phyloP scores from a whole-genome alignment of 2,797 vertebrate species.

The Alfaro cultratus region DNA sequence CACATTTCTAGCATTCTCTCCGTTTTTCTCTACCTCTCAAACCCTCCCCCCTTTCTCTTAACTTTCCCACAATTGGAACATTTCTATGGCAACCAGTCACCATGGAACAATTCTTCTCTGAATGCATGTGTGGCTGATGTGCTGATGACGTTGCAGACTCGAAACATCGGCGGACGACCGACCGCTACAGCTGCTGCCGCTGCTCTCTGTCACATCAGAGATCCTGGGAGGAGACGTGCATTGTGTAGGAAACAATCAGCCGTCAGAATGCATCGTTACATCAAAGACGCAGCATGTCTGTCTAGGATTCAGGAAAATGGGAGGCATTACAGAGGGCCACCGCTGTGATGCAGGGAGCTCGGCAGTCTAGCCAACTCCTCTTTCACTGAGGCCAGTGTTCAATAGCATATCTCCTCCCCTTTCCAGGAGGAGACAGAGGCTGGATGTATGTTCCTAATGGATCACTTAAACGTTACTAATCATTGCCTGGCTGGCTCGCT shows the following conservation, averaged over 20 bases:
- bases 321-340: slow-evolving; percentile 12
- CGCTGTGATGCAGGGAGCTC: slow-evolving; percentile 22
- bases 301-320: not conserved
- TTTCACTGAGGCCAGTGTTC: slow-evolving; percentile 25
- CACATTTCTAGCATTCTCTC: slow-evolving; percentile 26
- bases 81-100: slow-evolving; percentile 94
- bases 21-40: slow-evolving; percentile 4
- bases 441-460: slow-evolving; percentile 49
- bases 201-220: not conserved
- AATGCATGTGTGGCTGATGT: slow-evolving; percentile 76
- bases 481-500: slow-evolving; percentile 44
- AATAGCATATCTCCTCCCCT: slow-evolving; percentile 25
- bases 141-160: slow-evolving; percentile 81
- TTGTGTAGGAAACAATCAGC: not conserved
- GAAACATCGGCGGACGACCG: slow-evolving; percentile 11
- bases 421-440: slow-evolving; percentile 25
- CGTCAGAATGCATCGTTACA: not conserved
- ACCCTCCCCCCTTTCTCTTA: slow-evolving; percentile 17
- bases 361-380: slow-evolving; percentile 15
- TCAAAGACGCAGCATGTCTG: not conserved
- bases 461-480: slow-evolving; percentile 61
- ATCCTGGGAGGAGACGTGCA: not conserved
- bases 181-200: slow-evolving; percentile 5
- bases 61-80: slow-evolving; percentile 83
- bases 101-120: slow-evolving; percentile 87